phyloP scores from a whole-genome alignment of 2,888 invertebrate species.

The Pseudanteris insignis region DNA sequence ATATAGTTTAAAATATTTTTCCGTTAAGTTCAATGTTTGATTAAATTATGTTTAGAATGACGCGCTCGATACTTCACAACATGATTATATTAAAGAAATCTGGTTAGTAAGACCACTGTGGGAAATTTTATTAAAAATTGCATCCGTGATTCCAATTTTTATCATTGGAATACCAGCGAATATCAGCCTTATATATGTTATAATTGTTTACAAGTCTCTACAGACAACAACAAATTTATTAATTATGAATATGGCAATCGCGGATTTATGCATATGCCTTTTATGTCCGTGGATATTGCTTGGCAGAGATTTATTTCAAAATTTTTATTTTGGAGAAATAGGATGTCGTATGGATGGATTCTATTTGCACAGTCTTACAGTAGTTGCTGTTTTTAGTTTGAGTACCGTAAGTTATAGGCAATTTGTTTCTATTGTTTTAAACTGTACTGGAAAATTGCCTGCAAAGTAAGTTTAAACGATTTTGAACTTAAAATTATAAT shows the following conservation, averaged over 20 bases:
- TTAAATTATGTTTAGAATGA: no score
- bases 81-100: conserved; percentile 63
- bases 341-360: conserved; percentile 84
- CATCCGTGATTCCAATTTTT: conserved; percentile 72
- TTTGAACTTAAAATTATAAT: no score
- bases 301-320: conserved; percentile 79
- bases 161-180: conserved; percentile 76
- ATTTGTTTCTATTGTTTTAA: conserved; percentile 77
- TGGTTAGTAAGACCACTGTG: conserved; percentile 72
- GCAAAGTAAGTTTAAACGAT: conserved; percentile 47
- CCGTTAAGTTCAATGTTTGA: no score
- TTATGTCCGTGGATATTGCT: conserved; percentile 82
- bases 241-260: conserved; percentile 78
- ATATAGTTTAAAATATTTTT: no score
- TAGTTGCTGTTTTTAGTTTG: conserved; percentile 81
- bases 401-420: conserved; percentile 84
- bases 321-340: conserved; percentile 76
- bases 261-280: conserved; percentile 74
- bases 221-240: conserved; percentile 78
- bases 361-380: conserved; percentile 76
- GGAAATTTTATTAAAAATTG: conserved; percentile 73
- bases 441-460: conserved; percentile 49
- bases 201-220: conserved; percentile 72
- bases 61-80: no score
- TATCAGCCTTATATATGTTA: conserved; percentile 72